Base-by-base conservation (phyloP, 2,113 vertebrate species). In the Passer montanus region DNA sequence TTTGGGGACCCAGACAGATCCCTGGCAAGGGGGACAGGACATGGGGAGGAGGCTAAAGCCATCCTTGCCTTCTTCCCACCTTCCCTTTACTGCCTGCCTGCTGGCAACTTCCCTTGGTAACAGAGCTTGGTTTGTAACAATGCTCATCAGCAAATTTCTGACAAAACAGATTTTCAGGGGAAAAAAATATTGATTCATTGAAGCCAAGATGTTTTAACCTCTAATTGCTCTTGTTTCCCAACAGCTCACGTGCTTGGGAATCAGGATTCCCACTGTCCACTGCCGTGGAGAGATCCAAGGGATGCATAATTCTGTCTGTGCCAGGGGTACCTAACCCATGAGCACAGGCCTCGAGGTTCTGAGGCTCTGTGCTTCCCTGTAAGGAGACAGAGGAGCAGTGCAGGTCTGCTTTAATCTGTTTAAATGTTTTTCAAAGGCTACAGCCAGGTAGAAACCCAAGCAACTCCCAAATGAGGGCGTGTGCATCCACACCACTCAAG, bases 261-360 rank as follows among this genome's bases (percentile, higher is more conserved):
- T 46, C 30, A 24, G 70, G 13, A 72, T 31, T 63, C 8, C 43
- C 49, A 26, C 13, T 20, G 20, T 6, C 30, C 28, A 5, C n/a
- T 72, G 56, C 49, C 4, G 0, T 7, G 52, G 84, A 35, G 60
- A 89, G 31, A 20, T 44, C 76, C 19, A 23, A 44, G 44, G 8
- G 26, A 55, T 52, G 64, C 39, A 6, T 4, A 6, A 8, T 49
- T 44, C 27, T 20, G 17, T 31, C 53, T 68, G 17, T 11, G 3
- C 30, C 17, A 17, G 59, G 63, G 33, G 4, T 10, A 18, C 16
- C 15, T 23, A 16, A n/a, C 10, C 33, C 49, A 17, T 0, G 1
- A 15, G 9, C 37, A 19, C 41, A 22, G 6, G 0, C 20, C 14
- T 22, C 0, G 0, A 76, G 24, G 7, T 52, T 85, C 15, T 64